Conservation (phyloP, 2,113 vertebrate species). For the Vanacampus margaritifer region DNA sequence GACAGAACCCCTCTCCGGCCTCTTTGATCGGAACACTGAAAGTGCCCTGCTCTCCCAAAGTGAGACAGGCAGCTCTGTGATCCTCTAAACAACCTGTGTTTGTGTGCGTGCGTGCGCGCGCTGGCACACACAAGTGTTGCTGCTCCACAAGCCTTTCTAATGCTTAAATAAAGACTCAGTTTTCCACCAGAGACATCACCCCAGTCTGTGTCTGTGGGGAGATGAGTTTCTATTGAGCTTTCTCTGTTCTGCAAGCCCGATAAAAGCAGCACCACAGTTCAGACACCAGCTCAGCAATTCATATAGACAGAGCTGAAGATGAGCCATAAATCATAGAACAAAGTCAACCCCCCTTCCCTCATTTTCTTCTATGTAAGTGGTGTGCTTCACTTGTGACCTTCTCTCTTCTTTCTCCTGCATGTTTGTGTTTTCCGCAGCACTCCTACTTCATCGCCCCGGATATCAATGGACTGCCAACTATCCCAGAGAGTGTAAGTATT, state of each 20-base stretch:
- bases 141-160: conserved; percentile 61
- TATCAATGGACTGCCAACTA: conserved; percentile 91
- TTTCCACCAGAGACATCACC: conserved; percentile 67
- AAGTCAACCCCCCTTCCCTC: conserved; percentile 53
- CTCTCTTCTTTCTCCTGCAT: conserved; percentile 54
- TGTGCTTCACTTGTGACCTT: conserved; percentile 60
- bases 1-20: conserved; percentile 64
- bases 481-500: conserved; percentile 96
- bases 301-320: conserved; percentile 73
- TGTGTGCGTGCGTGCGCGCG: conserved; percentile 26
- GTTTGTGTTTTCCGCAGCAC: conserved; percentile 77
- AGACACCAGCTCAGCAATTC: conserved; percentile 70
- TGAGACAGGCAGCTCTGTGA: conserved; percentile 72
- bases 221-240: conserved; percentile 58
- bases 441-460: conserved; percentile 96
- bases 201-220: conserved; percentile 61
- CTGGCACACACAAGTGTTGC: conserved; percentile 32
- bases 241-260: conserved; percentile 65
- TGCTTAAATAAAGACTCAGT: conserved; percentile 72
- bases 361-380: conserved; percentile 52
- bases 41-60: conserved; percentile 70
- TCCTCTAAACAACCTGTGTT: conserved; percentile 64
- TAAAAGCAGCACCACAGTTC: conserved; percentile 70
- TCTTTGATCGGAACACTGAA: conserved; percentile 73
- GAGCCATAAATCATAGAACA: conserved; percentile 72